Conservation (phyloP, 2,797 vertebrate species). For the Acomys russatus region DNA sequence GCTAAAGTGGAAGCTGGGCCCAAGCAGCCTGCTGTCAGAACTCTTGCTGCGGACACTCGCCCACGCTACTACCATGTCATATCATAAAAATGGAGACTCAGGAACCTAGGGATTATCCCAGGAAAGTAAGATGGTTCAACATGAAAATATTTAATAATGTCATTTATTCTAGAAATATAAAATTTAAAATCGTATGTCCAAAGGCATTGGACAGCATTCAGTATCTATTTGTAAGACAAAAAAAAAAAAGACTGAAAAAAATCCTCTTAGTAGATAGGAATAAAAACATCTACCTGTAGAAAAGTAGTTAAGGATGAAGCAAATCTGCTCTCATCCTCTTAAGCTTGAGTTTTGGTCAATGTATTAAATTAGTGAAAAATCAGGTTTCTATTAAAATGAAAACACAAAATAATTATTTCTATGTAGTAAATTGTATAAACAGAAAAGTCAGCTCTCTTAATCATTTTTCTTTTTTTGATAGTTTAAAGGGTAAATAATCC, state of each 20-base stretch:
- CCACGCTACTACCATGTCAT: not conserved
- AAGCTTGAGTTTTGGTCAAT: not conserved
- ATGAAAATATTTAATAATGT: not conserved
- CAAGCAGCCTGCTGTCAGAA: not conserved
- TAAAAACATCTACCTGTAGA: not conserved
- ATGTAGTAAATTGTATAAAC: slow-evolving; percentile 12
- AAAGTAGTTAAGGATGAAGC: slow-evolving; percentile 17
- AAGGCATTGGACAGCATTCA: slow-evolving; percentile 16
- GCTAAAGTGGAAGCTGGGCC: not conserved
- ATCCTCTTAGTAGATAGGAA: not conserved
- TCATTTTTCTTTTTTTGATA: slow-evolving; percentile 43
- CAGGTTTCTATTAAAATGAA: slow-evolving; percentile 47
- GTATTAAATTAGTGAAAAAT: not conserved
- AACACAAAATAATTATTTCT: slow-evolving; percentile 34
- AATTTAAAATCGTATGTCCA: not conserved
- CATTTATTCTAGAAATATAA: not conserved
- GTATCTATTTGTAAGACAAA: not conserved
- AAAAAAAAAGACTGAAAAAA: not conserved
- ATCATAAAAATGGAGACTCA: not conserved
- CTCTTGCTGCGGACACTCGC: not conserved
- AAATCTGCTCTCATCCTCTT: not conserved
- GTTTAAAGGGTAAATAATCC: slow-evolving; percentile 4
- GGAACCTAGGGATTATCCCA: not conserved
- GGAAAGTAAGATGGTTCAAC: slow-evolving; percentile 24
- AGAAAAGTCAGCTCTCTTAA: slow-evolving; percentile 67